Base-by-base conservation (phyloP, 2,888 invertebrate species). In the Scaptomyza cyrtandrae region DNA sequence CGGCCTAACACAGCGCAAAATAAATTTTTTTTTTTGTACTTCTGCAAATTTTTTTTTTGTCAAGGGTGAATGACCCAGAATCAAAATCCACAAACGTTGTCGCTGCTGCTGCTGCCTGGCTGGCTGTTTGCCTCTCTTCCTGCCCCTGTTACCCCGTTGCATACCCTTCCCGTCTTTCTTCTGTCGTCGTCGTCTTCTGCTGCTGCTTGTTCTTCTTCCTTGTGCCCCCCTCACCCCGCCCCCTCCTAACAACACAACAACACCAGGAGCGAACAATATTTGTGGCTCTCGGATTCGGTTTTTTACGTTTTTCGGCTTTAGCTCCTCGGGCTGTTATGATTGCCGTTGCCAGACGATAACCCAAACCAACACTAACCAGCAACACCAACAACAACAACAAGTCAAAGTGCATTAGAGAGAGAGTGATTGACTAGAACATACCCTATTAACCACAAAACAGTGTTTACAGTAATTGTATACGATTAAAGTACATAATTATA, bases 21-120 rank as follows among this genome's bases (percentile, higher is more conserved):
- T 75, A 71, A 65, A 70, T 85, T 87, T 90, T 84, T 89, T 89
- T 89, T 90, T 83, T 31, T 48, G 29, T 16, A 14, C 11, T 49
- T 49, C 31, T 27, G 1, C n/a, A 37, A 13, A 37, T 72, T 71
- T 75, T 75, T 90, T 85, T 89, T 90, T 90, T 84, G 83, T 86
- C 75, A 86, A 88, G 90, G 90, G 90, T 90, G 90, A 90, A 90
- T 90, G 90, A 90, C 90, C 90, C 89, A 90, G 83, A 90, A 90
- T 90, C 83, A 86, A 88, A 83, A 88, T 80, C 78, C 88, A 88
- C 86, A 88, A 88, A 68, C 76, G 78, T 74, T 72, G 84, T 88
- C 80, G 75, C 46, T 66, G 68, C 49, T n/a, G 65, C 58, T 39
- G 78, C 59, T 37, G 49, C 50, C 57, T 43, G 39, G 67, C 57